Evolutionary conservation across 2,797 vertebrate species (phyloP), one percentile per base, ranked within the genome.

Genomic region (Thamnophis elegans): DNA sequence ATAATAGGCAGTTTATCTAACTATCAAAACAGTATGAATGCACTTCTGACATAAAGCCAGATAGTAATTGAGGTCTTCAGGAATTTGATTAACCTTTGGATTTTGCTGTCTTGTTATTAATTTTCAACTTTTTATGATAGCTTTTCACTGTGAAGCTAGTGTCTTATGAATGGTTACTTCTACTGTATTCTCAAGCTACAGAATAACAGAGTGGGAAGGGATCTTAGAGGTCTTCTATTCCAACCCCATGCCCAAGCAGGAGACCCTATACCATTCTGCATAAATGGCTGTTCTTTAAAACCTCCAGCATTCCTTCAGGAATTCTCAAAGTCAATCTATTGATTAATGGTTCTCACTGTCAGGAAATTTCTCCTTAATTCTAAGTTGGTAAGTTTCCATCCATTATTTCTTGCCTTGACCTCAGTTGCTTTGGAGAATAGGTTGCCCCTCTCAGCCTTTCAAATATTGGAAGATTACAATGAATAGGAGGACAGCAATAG

Each of bases 91-190:
- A 85, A 68, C 68, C 13, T 56, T 58, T 94, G 85, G 55, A 53
- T 90, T 68, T 58, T 85, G 58, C 36, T 89, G 58, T 68, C 59
- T 25, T 91, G 25, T 88, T 32, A 13, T n/a, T 90, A 65, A 73
- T 73, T 36, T 87, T 65, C 51, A 88, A 13, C 7, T 3, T 60
- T 22, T 32, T 90, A 51, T 65, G 62, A 88, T 87, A 89, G 22
- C n/a, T 53, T 65, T 42, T 89, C 28, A 94, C 20, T 22, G 0
- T 90, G 68, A 89, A 93, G 92, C 93, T 65, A 73, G 14, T 68
- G 36, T 42, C 9, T 42, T 42, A 78, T 11, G 3, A 78, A 56
- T 90, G 42, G 22, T 91, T 92, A 95, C 36, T 78, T 92, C 11
- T 1, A n/a, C 28, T 12, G 26, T 13, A 8, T 88, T 93, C 28